Evolutionary conservation across 2,888 invertebrate genomes (phyloP), one percentile per base, ranked within the genome.

Genomic region (Pachycephus smyrnensis): DNA sequence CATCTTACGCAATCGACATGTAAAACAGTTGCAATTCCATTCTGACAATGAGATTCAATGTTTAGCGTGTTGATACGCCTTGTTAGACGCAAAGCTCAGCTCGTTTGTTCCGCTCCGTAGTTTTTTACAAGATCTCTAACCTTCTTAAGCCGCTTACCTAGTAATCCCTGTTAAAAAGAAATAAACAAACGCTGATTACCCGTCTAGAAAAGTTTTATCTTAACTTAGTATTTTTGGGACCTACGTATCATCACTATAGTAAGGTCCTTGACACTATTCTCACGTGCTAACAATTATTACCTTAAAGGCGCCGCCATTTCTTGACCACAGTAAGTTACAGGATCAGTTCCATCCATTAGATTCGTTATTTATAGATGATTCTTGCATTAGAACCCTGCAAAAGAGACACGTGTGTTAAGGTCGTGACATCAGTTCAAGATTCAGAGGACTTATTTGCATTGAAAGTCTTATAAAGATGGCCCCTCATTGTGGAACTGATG

Each of bases 51-150:
- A 75, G 79, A 81, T 77, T 77, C 81, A 81, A 81, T 80, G 81
- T 85, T 86, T 85, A 86, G 85, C 84, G 81, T 82, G 79, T 84
- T 84, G 86, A 86, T 85, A 86, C 85, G 84, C 84, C 84, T 85
- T 83, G 86, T 87, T 86, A 85, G 84, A 86, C 84, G 4, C 79
- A 83, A 87, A 87, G 88, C 86, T 88, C 84, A 83, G 85, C 84
- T 88, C 87, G 88, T 88, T 88, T 87, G 88, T 88, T 87, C 82
- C 87, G 88, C 83, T 86, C 81, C 79, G 81, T 84, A 76, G 84
- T 82, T 30, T 55, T 55, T 23, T 55, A 55, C 15, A 55, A 55
- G 55, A 55, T 55, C 55, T 55, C 55, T 55, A 55, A 23, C 55
- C 23, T 55, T 2, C 23, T 55, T 55, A 55, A 23, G 55, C 15